phyloP scores from a whole-genome alignment of 2,113 vertebrate genomes.

The Riparia riparia region DNA sequence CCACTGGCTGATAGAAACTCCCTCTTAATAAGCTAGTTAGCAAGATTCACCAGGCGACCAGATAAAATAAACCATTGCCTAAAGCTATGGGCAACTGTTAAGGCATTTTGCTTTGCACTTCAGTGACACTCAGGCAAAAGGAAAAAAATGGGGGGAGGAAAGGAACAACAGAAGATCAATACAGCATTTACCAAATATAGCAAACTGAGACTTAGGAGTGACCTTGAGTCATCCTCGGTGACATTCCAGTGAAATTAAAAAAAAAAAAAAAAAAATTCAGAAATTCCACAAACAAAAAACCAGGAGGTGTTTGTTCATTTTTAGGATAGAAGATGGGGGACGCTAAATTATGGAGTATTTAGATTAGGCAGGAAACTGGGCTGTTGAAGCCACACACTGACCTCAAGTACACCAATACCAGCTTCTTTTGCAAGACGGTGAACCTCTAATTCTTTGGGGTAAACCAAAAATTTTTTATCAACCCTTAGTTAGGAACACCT shows the following conservation, averaged over 20 bases:
- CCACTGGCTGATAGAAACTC: neutral
- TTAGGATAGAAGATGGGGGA: neutral
- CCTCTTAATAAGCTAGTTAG: neutral
- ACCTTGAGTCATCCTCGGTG: neutral
- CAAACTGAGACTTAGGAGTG: neutral
- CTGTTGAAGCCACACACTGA: neutral
- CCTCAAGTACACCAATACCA: fast-evolving
- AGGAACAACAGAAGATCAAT: neutral
- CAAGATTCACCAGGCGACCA: neutral
- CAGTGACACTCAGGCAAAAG: neutral
- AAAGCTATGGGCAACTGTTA: neutral
- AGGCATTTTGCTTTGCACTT: neutral
- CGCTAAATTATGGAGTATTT: neutral
- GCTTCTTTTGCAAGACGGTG: neutral
- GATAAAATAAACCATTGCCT: neutral
- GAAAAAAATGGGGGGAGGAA: fast-evolving
- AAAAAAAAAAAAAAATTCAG: too few species aligned
- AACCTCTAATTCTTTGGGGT: neutral
- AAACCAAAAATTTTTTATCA: fast-evolving
- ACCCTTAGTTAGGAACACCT: neutral
- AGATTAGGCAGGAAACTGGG: neutral
- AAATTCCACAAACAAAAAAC: too few species aligned
- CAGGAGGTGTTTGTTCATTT: neutral
- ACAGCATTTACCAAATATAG: neutral
- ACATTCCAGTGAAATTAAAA: neutral